A percentile compares a stretch with the other conserved stretches of the same genome.
phyloP scores from a whole-genome alignment of 1,140 invertebrate genomes.

The Artemia franciscana region DNA sequence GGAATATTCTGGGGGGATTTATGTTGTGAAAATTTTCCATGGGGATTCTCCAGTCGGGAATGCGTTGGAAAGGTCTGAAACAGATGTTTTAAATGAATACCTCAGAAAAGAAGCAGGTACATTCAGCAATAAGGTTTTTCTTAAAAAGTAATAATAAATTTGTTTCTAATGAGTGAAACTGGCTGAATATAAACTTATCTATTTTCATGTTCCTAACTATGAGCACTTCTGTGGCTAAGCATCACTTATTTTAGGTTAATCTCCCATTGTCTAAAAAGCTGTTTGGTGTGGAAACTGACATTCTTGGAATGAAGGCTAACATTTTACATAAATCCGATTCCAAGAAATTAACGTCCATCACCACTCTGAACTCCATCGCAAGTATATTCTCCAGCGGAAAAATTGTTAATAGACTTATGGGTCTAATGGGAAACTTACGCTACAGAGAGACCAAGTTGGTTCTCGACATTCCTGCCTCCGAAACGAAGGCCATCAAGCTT shows the following conservation, averaged over 20 bases:
- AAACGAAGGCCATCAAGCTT: constrained; percentile 7
- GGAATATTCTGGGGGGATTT: too few relatives aligned
- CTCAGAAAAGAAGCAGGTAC: too few relatives aligned
- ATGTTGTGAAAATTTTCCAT: too few relatives aligned
- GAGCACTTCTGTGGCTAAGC: too few relatives aligned
- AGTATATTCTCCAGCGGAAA: neutral
- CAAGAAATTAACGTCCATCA: neutral
- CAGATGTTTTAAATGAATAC: too few relatives aligned
- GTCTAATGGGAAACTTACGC: neutral
- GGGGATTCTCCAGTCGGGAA: too few relatives aligned
- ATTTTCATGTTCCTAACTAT: too few relatives aligned
- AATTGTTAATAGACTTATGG: neutral
- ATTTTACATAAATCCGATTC: neutral
- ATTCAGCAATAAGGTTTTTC: too few relatives aligned
- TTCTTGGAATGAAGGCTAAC: neutral
- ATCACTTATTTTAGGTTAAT: neutral
- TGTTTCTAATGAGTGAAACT: too few relatives aligned
- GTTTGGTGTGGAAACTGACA: neutral
- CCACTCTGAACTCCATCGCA: neutral
- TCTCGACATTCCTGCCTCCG: constrained; percentile 6
- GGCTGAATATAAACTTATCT: too few relatives aligned
- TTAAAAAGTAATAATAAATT: too few relatives aligned
- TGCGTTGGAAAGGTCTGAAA: too few relatives aligned
- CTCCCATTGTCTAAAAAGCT: neutral
- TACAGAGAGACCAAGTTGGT: neutral